These are phyloP conservation scores for Acleris laterana DNA, from an alignment of 2,888 invertebrate genomes.

Conservation along the genomic window DNA sequence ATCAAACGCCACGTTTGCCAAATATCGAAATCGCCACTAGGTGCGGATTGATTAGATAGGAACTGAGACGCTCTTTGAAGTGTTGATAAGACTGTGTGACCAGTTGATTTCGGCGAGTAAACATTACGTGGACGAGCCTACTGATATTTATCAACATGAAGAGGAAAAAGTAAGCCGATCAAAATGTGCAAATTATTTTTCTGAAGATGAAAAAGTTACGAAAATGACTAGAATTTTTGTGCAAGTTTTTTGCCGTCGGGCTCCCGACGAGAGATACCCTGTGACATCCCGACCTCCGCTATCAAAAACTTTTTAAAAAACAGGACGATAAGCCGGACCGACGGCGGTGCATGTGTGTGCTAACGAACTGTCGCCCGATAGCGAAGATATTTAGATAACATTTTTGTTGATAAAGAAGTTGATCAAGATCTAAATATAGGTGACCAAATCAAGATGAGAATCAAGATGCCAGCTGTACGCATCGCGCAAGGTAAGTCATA, in stretches of 20 bases:
- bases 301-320: conserved; percentile 70
- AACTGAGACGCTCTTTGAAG: conserved; percentile 74
- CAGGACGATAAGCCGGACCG: conserved; percentile 78
- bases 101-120: conserved; percentile 67
- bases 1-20: conserved; percentile 58
- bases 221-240: conserved; percentile 67
- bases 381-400: conserved; percentile 68
- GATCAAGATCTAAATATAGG: conserved; percentile 81
- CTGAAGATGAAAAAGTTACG: conserved; percentile 60
- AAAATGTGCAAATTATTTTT: conserved; percentile 45
- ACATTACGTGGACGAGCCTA: conserved; percentile 60
- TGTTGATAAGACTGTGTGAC: conserved; percentile 79
- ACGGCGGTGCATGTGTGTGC: conserved; percentile 80
- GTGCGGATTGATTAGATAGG: conserved; percentile 78
- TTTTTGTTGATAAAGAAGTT: conserved; percentile 73
- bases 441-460: conserved; percentile 94
- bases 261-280: conserved; percentile 61
- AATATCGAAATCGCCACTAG: conserved; percentile 74
- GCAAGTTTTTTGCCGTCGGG: conserved; percentile 68
- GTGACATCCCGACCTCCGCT: conserved; percentile 69
- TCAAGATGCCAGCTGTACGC: conserved; percentile 98
- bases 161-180: conserved; percentile 74
- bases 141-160: conserved; percentile 69
- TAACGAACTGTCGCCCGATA: conserved; percentile 70
- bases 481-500: conserved; percentile 95